phyloP scores from a whole-genome alignment of 2,797 vertebrate genomes.

The Ispidina picta region DNA sequence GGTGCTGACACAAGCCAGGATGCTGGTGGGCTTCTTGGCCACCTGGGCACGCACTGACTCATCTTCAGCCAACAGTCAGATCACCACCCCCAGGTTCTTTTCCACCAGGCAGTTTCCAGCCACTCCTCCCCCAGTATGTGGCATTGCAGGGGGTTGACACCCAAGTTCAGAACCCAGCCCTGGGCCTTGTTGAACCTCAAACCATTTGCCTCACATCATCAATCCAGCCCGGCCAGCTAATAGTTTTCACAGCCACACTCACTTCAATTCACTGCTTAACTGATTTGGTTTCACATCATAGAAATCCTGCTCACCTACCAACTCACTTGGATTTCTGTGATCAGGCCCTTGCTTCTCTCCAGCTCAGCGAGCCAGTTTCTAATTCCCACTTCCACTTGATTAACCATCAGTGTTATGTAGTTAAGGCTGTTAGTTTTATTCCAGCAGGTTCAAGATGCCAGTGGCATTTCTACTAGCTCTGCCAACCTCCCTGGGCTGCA shows the following conservation, averaged over 20 bases:
- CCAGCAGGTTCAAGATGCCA: neutral
- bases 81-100: too few relatives aligned
- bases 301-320: neutral
- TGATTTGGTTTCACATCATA: neutral
- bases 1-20: too few relatives aligned
- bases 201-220: too few relatives aligned
- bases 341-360: neutral
- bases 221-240: neutral
- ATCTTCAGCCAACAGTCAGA: too few relatives aligned
- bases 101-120: too few relatives aligned
- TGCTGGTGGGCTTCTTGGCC: too few relatives aligned
- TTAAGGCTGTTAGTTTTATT: neutral
- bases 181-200: too few relatives aligned
- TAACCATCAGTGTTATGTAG: neutral
- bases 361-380: neutral
- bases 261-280: accelerated
- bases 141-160: too few relatives aligned
- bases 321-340: neutral
- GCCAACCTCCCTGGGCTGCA: neutral
- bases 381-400: neutral
- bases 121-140: too few relatives aligned
- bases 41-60: too few relatives aligned
- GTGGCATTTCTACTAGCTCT: neutral
- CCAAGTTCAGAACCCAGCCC: too few relatives aligned
- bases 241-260: neutral